Base-by-base conservation (phyloP, 2,113 vertebrate species). In the Antechinus flavipes region DNA sequence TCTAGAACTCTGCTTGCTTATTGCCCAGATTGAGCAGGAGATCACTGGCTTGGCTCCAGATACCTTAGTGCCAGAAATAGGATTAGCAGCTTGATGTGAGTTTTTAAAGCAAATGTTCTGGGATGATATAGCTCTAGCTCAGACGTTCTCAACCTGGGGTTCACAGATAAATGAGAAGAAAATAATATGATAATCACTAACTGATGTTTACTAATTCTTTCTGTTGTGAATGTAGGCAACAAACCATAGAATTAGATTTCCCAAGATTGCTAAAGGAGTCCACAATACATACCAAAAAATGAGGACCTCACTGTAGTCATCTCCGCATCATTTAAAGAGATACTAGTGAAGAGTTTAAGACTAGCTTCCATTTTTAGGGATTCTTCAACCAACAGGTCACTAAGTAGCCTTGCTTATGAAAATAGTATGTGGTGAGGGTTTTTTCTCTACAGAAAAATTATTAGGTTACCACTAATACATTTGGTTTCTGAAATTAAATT, bases 401-500 rank as follows among this genome's bases (percentile, higher is more conserved):
- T 76, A 84, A 54, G n/a, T 27, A 23, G 2, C 5, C 54, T 9
- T 68, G 84, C 58, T 93, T 91, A 56, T 68, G 90, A 91, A 84
- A 12, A 27, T 49, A 25, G 84, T n/a, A 92, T 84, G 68, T 22
- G 12, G 8, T 84, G 22, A 52, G 9, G 50, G 50, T 42, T 84
- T 84, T n/a, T 84, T 42, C 68, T 84, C n/a, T 84, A 23, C n/a
- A 84, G 35, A 84, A 42, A 84, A 14, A n/a, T 76, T 61, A 30
- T 68, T 16, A 35, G 3, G 61, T 68, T 27, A 35, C 30, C 30
- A 68, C 14, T 68, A 27, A 2, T 42, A 35, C 3, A 84, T 84
- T 84, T 84, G 68, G 4, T 93, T 42, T 93, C 91, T 61, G 19
- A 84, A 84, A 23, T 84, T 84, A 90, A 93, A 90, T 95, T 47